These are phyloP conservation scores for honey bee (Apis mellifera) DNA, from an alignment of 1,140 invertebrate genomes.

Conservation along the genomic window Amel_HAv3.1 CM009943.2:8119001-8119500, in stretches of 20 bases:
- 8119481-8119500: no score
- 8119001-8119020: slow-evolving; percentile 74
- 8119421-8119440: background rate
- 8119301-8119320: slow-evolving; percentile 17
- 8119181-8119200: slow-evolving; percentile 35
- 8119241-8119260: slow-evolving; percentile 18
- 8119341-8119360: background rate
- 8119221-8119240: slow-evolving; percentile 22
- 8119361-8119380: no score
- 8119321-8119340: background rate
- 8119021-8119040: slow-evolving; percentile 78
- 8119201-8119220: slow-evolving; percentile 53
- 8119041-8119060: slow-evolving; percentile 74
- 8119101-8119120: slow-evolving; percentile 69
- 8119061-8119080: slow-evolving; percentile 81
- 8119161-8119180: slow-evolving; percentile 55
- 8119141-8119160: slow-evolving; percentile 76
- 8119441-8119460: background rate
- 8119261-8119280: background rate
- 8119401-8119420: background rate
- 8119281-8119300: background rate
- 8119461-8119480: no score
- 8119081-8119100: slow-evolving; percentile 68
- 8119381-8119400: no score
- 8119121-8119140: slow-evolving; percentile 71